A percentile compares a stretch with the other conserved stretches of the same genome.
Evolutionary conservation across 2,888 invertebrate species (phyloP).

Genomic region (Therioaphis trifolii): DNA sequence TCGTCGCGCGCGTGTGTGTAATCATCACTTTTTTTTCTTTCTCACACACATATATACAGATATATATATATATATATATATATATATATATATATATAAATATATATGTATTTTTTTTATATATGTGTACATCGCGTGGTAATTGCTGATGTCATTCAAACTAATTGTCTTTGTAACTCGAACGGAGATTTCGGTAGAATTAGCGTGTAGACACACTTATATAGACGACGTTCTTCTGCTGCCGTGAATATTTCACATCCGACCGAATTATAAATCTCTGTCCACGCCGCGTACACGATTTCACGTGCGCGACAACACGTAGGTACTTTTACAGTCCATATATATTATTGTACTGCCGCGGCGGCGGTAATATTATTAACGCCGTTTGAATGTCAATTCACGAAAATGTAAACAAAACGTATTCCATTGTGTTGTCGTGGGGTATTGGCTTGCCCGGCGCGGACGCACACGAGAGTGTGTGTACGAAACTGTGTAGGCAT

Average conservation of each 20-base stretch:
- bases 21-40: conserved; percentile 55
- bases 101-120: background rate
- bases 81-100: too few species aligned
- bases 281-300: background rate
- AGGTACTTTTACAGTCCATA: background rate
- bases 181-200: conserved; percentile 15
- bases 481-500: background rate
- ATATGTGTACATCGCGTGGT: background rate
- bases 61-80: too few species aligned
- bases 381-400: conserved; percentile 13
- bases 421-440: background rate
- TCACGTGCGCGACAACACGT: background rate
- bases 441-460: background rate
- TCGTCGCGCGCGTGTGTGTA: conserved; percentile 30
- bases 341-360: background rate
- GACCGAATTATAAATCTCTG: conserved; percentile 38
- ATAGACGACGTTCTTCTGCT: background rate
- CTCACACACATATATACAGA: too few species aligned
- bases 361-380: conserved; percentile 10
- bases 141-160: conserved; percentile 63
- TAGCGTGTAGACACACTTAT: conserved; percentile 38
- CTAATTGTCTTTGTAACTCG: conserved; percentile 51
- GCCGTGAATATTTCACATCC: conserved; percentile 47
- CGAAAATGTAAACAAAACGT: conserved; percentile 40
- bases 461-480: too few species aligned